Evolutionary conservation across 2,888 invertebrate genomes (phyloP), one percentile per base, ranked within the genome.

Genomic region (Auanema sp.): DNA sequence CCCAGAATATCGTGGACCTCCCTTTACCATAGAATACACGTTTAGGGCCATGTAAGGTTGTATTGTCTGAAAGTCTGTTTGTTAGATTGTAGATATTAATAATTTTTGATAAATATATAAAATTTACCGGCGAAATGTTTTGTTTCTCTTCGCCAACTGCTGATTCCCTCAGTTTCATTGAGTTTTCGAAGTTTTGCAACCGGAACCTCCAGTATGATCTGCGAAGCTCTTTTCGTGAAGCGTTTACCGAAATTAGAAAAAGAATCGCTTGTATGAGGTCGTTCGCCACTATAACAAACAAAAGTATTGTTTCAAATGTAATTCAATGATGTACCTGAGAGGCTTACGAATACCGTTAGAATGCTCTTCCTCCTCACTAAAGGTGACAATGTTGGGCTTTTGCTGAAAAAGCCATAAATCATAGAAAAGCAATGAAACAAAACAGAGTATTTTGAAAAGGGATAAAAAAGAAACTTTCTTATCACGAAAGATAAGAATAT

Each of bases 21-120:
- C 61, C 43, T 49, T 71, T 71, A 12, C 74, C 71, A 41, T 66
- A 57, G 67, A 78, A 80, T 50, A 81, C 70, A 25, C 81, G 65
- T 49, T 78, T 68, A 10, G 79, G 75, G 41, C 81, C 81, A 65
- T 81, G 81, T n/a, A 81, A 57, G 33, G 81, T 78, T 11, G 81
- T 78, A 10, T 78, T 77, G 33, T 78, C 80, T 80, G 60, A 21
- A 61, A 61, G 65, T 33, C 33, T 33, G 33, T 33, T 33, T 33
- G 33, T 33, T 33, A 33, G 33, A 33, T 33, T 33, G 33, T 33
- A 33, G 33, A 33, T 33, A 33, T 33, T 33, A 3, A 33, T 33
- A 33, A 5, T 33, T 33, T 33, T 47, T 5, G 4, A 47, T 16
- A 33, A 33, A 33, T 5, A 5, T 33, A 33, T 1, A 14, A 11